Percentiles rank a stretch among this genome's conserved stretches.
Conservation (phyloP, 2,797 vertebrate species). For the Cheirogaleus major region DNA sequence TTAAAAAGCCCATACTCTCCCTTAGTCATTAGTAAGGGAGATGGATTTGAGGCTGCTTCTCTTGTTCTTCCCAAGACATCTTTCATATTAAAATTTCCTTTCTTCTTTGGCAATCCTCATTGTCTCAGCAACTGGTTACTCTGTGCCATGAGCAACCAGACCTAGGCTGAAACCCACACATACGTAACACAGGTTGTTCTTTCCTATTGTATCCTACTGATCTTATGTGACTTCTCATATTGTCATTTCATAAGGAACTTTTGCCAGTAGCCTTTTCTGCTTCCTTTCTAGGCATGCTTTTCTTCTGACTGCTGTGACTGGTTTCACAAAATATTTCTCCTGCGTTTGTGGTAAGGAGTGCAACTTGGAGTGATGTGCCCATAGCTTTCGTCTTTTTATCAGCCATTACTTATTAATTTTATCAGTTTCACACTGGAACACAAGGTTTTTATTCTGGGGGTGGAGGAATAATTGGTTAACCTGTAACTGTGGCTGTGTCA, state of each 20-base stretch:
- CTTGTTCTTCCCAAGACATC: neutral
- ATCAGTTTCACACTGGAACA: neutral
- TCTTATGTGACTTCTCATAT: neutral
- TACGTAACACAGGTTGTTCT: neutral
- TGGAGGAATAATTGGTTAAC: neutral
- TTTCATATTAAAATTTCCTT: neutral
- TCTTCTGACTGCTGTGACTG: neutral
- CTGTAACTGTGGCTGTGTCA: neutral
- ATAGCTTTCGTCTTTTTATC: neutral
- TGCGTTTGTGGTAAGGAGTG: neutral
- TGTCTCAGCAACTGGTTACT: neutral
- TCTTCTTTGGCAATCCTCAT: neutral
- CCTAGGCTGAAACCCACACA: neutral
- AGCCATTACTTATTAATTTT: neutral
- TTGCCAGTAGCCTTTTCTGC: neutral
- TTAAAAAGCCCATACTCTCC: neutral
- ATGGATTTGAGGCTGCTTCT: neutral
- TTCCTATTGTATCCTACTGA: neutral
- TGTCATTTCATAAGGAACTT: neutral
- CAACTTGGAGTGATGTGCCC: neutral
- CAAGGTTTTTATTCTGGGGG: neutral
- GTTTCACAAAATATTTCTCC: neutral
- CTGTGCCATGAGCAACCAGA: neutral
- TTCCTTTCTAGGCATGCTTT: neutral
- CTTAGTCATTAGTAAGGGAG: neutral